Conservation (phyloP, 1,140 invertebrate species). For the Zaprionus davidi region DNA sequence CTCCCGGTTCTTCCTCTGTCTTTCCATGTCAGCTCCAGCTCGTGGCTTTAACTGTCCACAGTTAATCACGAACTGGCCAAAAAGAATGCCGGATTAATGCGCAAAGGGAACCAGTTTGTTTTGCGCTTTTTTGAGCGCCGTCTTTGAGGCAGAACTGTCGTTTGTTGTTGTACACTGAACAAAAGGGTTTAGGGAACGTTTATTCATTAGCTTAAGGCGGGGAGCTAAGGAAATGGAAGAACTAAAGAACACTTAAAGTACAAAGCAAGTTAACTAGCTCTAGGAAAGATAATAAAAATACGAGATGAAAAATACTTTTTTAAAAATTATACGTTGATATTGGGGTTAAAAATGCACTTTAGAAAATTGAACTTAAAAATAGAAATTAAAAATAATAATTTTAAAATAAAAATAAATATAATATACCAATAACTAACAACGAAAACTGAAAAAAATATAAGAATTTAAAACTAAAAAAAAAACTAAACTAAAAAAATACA, state of each 20-base stretch:
- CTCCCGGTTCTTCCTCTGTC: not conserved
- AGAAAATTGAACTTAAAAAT: too few species aligned
- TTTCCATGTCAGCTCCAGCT: constrained; percentile 8
- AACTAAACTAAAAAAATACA: too few species aligned
- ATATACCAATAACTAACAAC: too few species aligned
- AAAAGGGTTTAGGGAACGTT: not conserved
- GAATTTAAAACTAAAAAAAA: too few species aligned
- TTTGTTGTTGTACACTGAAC: constrained; percentile 33
- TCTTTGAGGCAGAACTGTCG: constrained; percentile 39
- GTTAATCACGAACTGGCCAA: constrained; percentile 75
- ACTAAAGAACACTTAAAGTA: not conserved
- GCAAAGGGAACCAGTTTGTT: constrained; percentile 60
- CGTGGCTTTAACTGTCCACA: constrained; percentile 67
- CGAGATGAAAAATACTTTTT: too few species aligned
- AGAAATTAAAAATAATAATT: too few species aligned
- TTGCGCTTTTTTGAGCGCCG: constrained; percentile 49
- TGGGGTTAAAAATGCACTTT: too few species aligned
- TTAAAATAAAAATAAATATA: too few species aligned
- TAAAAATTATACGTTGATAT: too few species aligned
- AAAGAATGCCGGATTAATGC: constrained; percentile 74
- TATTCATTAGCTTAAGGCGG: constrained; percentile 1
- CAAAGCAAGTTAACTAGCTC: not conserved
- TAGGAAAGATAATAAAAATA: not conserved
- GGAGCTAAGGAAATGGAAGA: not conserved
- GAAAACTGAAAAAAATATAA: too few species aligned